Base-by-base conservation (phyloP, 2,888 invertebrate genomes). In the Lasioglossum lativentre region DNA sequence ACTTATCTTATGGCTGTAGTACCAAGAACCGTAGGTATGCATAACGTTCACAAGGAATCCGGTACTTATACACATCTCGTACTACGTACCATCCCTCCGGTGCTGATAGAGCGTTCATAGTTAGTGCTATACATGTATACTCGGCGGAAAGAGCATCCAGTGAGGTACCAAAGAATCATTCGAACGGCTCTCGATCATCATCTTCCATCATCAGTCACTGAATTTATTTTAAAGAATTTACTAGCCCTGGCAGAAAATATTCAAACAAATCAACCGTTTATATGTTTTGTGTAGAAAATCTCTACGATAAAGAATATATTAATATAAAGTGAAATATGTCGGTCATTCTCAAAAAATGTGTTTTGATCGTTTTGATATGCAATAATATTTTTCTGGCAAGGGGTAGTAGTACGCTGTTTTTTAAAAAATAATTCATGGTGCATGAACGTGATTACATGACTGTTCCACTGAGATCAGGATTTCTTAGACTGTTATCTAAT, bases 61-160 rank as follows among this genome's bases (percentile, higher is more conserved):
- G 86, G 86, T 86, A 86, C 86, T 86, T 86, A 85, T 82, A 86
- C 86, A 85, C 86, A 82, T 81, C 75, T 71, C 27, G 30, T 78
- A 78, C 63, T 66, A 19, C 59, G 30, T 76, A 78, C 42, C 75
- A 70, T 70, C 75, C 56, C 73, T 82, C 75, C 81, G 86, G 78
- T 85, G 81, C 75, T 78, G 56, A 77, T 63, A 30, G n/a, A n/a
- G 30, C 63, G 63, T 71, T 30, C n/a, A 56, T 34, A 27, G 19
- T 34, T 66, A 23, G 68, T 74, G n/a, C n/a, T n/a, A n/a, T n/a
- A 34, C 45, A 12, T 23, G 14, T 19, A 27, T 16, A 23, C 23
- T 56, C 38, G 73, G 34, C n/a, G 38, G 70, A 70, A 40, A 40
- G 6, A 40, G 2, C 23, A 14, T n/a, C 1, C 47, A 8, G 70